These are phyloP conservation scores for Copidosoma aretas DNA, from an alignment of 2,888 invertebrate species.

Conservation along the genomic window DNA sequence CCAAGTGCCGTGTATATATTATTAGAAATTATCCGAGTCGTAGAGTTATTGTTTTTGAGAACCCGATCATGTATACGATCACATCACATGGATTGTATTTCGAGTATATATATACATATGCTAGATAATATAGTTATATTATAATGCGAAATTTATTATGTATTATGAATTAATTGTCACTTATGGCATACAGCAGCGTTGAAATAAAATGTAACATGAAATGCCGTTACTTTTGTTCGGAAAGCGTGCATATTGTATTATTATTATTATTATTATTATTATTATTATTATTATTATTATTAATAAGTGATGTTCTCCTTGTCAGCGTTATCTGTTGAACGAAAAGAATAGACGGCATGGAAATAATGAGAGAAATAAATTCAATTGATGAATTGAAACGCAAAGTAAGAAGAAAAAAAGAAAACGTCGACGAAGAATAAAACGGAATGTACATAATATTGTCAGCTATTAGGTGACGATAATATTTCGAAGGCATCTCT, in stretches of 20 bases:
- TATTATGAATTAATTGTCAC: constrained; percentile 48
- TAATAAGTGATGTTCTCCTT: constrained; percentile 26
- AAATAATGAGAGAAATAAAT: constrained; percentile 12
- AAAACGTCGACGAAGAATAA: constrained; percentile 27
- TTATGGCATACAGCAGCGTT: constrained; percentile 47
- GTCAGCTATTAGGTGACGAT: constrained; percentile 24
- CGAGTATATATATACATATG: constrained; percentile 41
- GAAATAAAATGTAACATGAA: constrained; percentile 40
- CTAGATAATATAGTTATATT: constrained; percentile 42
- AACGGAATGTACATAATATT: constrained; percentile 33
- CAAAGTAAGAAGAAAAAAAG: no score
- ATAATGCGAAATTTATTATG: constrained; percentile 47
- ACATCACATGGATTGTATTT: constrained; percentile 45
- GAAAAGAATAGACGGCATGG: constrained; percentile 23
- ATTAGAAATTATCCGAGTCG: constrained; percentile 43
- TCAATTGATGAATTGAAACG: no score
- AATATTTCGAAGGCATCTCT: constrained; percentile 19
- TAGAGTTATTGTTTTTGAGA: constrained; percentile 42
- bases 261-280: constrained; percentile 18
- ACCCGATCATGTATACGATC: constrained; percentile 39
- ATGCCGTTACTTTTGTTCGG: constrained; percentile 29
- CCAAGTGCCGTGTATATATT: constrained; percentile 52
- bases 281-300: constrained; percentile 14
- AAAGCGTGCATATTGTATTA: constrained; percentile 31
- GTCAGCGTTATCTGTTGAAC: constrained; percentile 33